Evolutionary conservation across 2,113 vertebrate species (phyloP), one percentile per base, ranked within the genome.

Genomic region (Boleophthalmus pectinirostris): DNA sequence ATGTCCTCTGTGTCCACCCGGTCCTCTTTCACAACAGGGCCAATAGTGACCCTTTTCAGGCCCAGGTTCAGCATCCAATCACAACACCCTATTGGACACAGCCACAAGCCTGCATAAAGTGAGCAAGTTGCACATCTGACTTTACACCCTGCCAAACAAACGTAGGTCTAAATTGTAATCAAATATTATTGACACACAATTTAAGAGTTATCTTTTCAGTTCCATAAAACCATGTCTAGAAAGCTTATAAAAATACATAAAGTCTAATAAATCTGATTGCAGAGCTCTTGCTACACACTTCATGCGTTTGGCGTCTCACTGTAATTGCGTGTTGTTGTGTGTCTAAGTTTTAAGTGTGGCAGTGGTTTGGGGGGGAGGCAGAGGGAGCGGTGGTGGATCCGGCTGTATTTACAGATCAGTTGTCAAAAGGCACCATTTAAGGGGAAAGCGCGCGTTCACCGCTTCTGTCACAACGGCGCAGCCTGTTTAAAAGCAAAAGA

Each of bases 351-450:
- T 47, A 60, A 71, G 67, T 88, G 77, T 79, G 78, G 80, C 85
- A 81, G 73, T 78, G 82, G 86, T 85, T 61, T 61, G 6, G 24
- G 57, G 57, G 57, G 80, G 71, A 65, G 84, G 82, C 87, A 78
- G 75, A 77, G 80, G 65, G 87, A 79, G 82, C 70, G 92, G 92
- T 93, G 91, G 95, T 95, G 95, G 95, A 96, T 97, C 95, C 95
- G 95, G 95, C 94, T 97, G 95, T 97, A 98, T 98, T 99, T 98
- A 99, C 97, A 98, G 96, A 97, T 98, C 96, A 97, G 94, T 96
- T 97, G 96, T 98, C 97, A 97, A 91, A 93, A 92, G 88, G 87
- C 91, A 81, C 90, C 91, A 91, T 94, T 99, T 96, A 95, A 95
- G 95, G 95, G 93, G 95, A 95, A 96, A 93, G 95, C 91, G 92